Percentiles rank a stretch among this genome's conserved stretches.
Conservation (phyloP, 2,797 vertebrate genomes). For the Acestrorhynchus altus region DNA sequence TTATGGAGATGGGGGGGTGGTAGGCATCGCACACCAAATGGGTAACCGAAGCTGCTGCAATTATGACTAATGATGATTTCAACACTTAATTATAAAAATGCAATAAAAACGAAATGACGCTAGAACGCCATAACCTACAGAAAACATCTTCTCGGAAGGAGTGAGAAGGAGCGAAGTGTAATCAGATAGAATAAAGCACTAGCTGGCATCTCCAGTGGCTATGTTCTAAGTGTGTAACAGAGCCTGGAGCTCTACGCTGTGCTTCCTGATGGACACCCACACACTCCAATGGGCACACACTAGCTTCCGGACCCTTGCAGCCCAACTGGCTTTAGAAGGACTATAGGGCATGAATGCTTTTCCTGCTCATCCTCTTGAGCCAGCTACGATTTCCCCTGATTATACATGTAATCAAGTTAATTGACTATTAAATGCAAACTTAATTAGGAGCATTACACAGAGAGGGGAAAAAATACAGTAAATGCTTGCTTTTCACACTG, state of each 20-base stretch:
- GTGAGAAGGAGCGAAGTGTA: slow-evolving; percentile 16
- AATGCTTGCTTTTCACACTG: slow-evolving; percentile 62
- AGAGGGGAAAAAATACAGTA: slow-evolving; percentile 57
- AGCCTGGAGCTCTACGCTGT: slow-evolving; percentile 19
- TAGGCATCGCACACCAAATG: slow-evolving; percentile 44
- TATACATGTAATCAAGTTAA: slow-evolving; percentile 76
- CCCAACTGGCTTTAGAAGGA: slow-evolving; percentile 34
- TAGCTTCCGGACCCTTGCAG: slow-evolving; percentile 39
- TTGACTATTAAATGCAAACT: slow-evolving; percentile 76
- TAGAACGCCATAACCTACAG: slow-evolving; percentile 29
- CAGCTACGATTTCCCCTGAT: slow-evolving; percentile 54
- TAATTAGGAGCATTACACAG: slow-evolving; percentile 65
- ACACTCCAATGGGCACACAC: slow-evolving; percentile 49
- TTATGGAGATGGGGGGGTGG: slow-evolving; percentile 50
- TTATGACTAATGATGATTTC: slow-evolving; percentile 52
- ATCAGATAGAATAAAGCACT: slow-evolving; percentile 27
- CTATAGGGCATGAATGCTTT: slow-evolving; percentile 28
- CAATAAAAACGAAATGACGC: slow-evolving; percentile 34
- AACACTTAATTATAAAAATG: slow-evolving; percentile 44
- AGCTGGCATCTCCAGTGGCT: slow-evolving; percentile 24
- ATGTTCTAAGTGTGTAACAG: slow-evolving; percentile 8
- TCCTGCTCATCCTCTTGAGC: slow-evolving; percentile 9
- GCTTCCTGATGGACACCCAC: slow-evolving; percentile 60
- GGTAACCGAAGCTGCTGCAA: slow-evolving; percentile 46
- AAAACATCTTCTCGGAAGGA: slow-evolving; percentile 15